Evolutionary conservation across 1,140 invertebrate genomes (phyloP).

Genomic region (Mamestra configurata): DNA sequence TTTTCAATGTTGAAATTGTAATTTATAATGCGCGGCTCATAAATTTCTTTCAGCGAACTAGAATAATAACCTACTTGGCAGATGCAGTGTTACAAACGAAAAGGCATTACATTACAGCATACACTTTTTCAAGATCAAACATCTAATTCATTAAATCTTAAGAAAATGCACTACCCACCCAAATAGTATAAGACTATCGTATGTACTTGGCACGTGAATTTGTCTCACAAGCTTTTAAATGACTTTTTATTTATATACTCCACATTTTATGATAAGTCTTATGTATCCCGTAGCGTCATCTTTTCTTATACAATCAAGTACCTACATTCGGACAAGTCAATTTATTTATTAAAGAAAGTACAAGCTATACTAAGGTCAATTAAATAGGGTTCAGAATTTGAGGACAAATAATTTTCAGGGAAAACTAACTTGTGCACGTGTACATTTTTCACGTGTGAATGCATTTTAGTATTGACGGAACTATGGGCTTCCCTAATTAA

Average conservation of each 20-base stretch:
- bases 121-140: conserved; percentile 59
- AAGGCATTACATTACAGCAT: conserved; percentile 43
- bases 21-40: conserved; percentile 47
- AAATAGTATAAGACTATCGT: conserved; percentile 1
- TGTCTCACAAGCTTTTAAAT: conserved; percentile 14
- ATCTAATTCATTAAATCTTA: conserved; percentile 20
- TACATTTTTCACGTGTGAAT: too few species aligned
- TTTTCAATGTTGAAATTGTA: conserved; percentile 5
- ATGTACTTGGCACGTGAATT: conserved; percentile 32
- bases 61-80: conserved; percentile 68
- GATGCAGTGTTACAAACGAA: conserved; percentile 42
- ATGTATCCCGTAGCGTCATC: not conserved
- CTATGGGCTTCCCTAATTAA: not conserved
- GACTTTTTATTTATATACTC: conserved; percentile 13
- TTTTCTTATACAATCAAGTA: conserved; percentile 36
- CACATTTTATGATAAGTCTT: conserved; percentile 33
- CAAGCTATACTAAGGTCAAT: not conserved
- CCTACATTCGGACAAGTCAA: conserved; percentile 18
- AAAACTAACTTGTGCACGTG: not conserved
- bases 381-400: not conserved
- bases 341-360: not conserved
- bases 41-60: conserved; percentile 54
- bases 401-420: not conserved
- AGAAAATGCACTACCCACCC: not conserved
- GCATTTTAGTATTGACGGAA: not conserved